Base-by-base conservation (phyloP, 2,888 invertebrate species). In the Chaitophorus viminalis region DNA sequence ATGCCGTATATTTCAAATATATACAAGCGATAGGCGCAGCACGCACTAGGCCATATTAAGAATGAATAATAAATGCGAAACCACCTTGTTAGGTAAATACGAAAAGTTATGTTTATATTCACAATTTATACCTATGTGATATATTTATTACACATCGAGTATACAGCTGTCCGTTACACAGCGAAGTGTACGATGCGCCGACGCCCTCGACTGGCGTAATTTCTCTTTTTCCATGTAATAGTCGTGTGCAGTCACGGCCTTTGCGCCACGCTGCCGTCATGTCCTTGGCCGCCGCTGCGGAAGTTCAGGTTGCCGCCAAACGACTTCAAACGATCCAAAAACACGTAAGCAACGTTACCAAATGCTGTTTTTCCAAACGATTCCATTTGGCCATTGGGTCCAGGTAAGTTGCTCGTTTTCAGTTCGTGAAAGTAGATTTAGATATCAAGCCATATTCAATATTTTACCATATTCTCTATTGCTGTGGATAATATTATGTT, bases 371-470 rank as follows among this genome's bases (percentile, higher is more conserved):
- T 90, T 93, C 93, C 82, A 92, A 92, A 36, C 92, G 92, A 91
- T 93, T 92, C 90, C 92, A 93, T 31, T 91, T 94, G 86, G 93
- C 94, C 68, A 94, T 94, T 60, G 94, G 93, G 89, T 94, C 94
- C n/a, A 93, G 94, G 94, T 94, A 92, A 91, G 91, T 90, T 4
- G 54, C 21, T 54, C 54, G 1, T 54, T 21, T 5, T 46, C 36
- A 5, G 36, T 36, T 6, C 36, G 6, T 36, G 4, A 36, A 36
- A 36, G 6, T 36, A 36, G n/a, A n/a, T 36, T 36, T 36, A 36
- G 3, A 36, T 36, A 5, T 36, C 36, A 36, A 36, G 36, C 36
- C 6, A 6, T 5, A 36, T 36, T 36, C 3, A 36, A 5, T 36
- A n/a, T n/a, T 36, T 5, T 36, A 36, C 36, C 36, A 6, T 36